Evolutionary conservation across 2,888 invertebrate species (phyloP).

Genomic region (Agrotis ipsilon): DNA sequence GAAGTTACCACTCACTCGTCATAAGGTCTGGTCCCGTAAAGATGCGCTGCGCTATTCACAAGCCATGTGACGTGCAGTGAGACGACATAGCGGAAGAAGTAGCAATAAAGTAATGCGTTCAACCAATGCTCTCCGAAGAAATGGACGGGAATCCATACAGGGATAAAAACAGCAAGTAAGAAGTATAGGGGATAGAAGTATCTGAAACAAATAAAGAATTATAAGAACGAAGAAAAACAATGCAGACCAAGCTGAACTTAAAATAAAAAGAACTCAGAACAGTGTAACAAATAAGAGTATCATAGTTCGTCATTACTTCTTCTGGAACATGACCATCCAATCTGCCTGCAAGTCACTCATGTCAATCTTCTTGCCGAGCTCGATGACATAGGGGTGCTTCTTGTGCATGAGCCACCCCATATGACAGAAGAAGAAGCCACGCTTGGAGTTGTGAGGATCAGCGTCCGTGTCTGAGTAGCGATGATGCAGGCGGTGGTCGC

Average conservation of each 20-base stretch:
- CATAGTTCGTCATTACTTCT: constrained; percentile 89
- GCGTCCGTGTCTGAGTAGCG: constrained; percentile 93
- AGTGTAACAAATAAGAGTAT: too few species aligned
- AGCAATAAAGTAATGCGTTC: constrained; percentile 92
- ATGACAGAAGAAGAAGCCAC: constrained; percentile 97
- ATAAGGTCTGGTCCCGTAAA: constrained; percentile 95
- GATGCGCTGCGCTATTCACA: constrained; percentile 95
- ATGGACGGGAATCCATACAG: constrained; percentile 92
- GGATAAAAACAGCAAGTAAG: constrained; percentile 91
- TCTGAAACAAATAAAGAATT: constrained; percentile 85
- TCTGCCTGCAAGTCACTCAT: constrained; percentile 94
- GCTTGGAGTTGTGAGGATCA: constrained; percentile 95
- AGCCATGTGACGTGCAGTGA: constrained; percentile 95
- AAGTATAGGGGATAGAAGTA: constrained; percentile 92
- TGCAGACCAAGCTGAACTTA: too few species aligned
- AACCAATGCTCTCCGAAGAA: constrained; percentile 93
- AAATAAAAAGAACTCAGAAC: too few species aligned
- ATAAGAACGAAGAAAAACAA: too few species aligned
- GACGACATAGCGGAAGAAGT: constrained; percentile 92
- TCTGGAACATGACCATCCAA: constrained; percentile 94
- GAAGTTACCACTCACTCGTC: constrained; percentile 90
- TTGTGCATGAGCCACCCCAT: constrained; percentile 96
- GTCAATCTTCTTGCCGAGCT: constrained; percentile 93
- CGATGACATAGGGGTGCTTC: constrained; percentile 94
- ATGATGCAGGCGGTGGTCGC: constrained; percentile 96